phyloP scores from a whole-genome alignment of 2,113 vertebrate genomes.

The Eubucco bourcierii region DNA sequence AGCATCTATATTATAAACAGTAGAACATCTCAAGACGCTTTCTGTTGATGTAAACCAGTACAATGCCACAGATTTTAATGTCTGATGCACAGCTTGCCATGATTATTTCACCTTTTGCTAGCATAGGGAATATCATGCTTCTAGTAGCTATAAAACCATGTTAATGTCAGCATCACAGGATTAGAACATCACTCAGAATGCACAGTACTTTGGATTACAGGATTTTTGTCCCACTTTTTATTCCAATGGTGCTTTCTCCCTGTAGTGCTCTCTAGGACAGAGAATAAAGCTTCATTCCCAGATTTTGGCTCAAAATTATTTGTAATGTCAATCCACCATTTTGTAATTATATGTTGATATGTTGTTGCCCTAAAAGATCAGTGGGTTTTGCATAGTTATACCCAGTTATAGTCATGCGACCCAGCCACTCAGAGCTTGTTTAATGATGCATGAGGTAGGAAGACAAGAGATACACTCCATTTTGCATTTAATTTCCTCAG shows the following conservation, averaged over 20 bases:
- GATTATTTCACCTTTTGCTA: background rate
- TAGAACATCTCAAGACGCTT: background rate
- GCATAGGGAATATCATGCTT: background rate
- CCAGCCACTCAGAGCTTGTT: background rate
- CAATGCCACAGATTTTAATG: background rate
- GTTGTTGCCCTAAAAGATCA: background rate
- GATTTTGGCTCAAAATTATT: background rate
- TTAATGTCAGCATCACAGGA: background rate
- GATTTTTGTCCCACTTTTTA: background rate
- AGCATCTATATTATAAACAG: background rate
- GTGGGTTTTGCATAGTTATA: background rate
- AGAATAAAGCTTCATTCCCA: background rate
- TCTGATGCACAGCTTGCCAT: background rate
- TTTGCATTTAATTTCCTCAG: background rate
- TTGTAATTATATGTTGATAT: background rate
- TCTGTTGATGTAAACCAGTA: background rate
- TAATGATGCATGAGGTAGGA: background rate
- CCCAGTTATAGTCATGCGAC: background rate
- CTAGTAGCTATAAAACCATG: background rate
- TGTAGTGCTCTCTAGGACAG: background rate
- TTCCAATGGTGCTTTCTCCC: background rate
- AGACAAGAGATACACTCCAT: background rate
- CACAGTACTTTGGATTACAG: background rate
- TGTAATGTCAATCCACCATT: background rate
- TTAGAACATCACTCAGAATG: background rate